Evolutionary conservation across 2,888 invertebrate genomes (phyloP).

Genomic region (Cybosia mesomella): DNA sequence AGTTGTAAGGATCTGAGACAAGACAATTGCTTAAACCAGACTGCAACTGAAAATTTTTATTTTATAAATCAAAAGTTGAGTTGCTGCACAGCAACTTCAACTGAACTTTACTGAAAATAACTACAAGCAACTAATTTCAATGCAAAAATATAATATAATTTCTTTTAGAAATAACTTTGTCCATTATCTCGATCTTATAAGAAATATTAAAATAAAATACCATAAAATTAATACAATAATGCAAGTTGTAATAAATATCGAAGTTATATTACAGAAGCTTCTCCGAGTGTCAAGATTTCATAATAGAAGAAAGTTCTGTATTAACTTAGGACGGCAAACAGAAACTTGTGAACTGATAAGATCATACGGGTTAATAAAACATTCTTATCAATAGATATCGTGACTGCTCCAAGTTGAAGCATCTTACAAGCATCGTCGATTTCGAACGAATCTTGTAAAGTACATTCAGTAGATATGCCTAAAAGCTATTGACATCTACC

Average conservation of each 20-base stretch:
- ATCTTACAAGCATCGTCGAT: not conserved
- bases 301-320: constrained; percentile 45
- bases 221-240: constrained; percentile 22
- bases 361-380: constrained; percentile 38
- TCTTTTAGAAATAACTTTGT: not conserved
- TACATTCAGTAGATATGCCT: not conserved
- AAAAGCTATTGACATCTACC: constrained; percentile 4
- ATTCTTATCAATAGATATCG: constrained; percentile 23
- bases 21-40: not conserved
- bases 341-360: constrained; percentile 44
- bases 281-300: constrained; percentile 36
- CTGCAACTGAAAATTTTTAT: not conserved
- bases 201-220: constrained; percentile 9
- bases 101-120: not conserved
- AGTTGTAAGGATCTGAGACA: not conserved
- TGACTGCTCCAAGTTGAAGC: constrained; percentile 16
- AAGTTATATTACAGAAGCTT: constrained; percentile 44
- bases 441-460: not conserved
- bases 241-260: constrained; percentile 44
- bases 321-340: constrained; percentile 52
- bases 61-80: not conserved
- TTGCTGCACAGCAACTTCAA: not conserved
- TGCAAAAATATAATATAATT: not conserved
- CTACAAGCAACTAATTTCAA: not conserved
- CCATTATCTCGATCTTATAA: not conserved